Percentiles rank a stretch among this genome's conserved stretches.
phyloP scores from a whole-genome alignment of 2,888 invertebrate species.

The Tholera decimalis region DNA sequence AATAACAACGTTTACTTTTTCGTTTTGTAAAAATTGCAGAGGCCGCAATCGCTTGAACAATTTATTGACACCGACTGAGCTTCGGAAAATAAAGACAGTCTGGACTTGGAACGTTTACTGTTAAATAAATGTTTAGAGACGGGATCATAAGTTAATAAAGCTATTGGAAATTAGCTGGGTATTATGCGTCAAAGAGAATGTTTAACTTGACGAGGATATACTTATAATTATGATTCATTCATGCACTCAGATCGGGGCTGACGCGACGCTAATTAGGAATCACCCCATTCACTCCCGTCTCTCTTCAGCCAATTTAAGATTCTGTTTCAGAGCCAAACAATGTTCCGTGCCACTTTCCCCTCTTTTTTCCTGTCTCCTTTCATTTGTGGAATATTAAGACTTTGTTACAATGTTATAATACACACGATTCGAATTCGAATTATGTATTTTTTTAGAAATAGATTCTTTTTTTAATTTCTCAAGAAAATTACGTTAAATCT shows the following conservation, averaged over 20 bases:
- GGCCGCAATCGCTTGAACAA: constrained; percentile 69
- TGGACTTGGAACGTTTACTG: constrained; percentile 41
- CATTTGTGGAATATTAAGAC: constrained; percentile 24
- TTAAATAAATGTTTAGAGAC: constrained; percentile 51
- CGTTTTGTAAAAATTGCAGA: constrained; percentile 74
- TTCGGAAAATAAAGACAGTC: constrained; percentile 50
- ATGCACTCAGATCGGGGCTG: constrained; percentile 30
- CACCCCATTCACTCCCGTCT: constrained; percentile 48
- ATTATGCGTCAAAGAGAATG: constrained; percentile 57
- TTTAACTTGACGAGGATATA: constrained; percentile 39
- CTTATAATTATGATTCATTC: constrained; percentile 62
- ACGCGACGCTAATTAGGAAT: constrained; percentile 59
- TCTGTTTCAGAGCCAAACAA: constrained; percentile 58
- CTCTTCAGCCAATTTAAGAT: constrained; percentile 57
- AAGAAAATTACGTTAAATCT: background rate
- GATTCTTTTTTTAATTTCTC: background rate
- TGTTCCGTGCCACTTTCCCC: constrained; percentile 45
- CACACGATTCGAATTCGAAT: background rate
- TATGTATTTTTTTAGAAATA: background rate
- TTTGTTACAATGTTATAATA: background rate
- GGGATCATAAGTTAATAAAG: constrained; percentile 23
- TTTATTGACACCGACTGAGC: constrained; percentile 64
- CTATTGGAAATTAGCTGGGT: constrained; percentile 37
- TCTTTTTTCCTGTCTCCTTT: constrained; percentile 21
- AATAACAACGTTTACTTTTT: constrained; percentile 69